A percentile compares a stretch with the other conserved stretches of the same genome.
phyloP scores from a whole-genome alignment of 2,888 invertebrate genomes.

The Harpalus rufipes region DNA sequence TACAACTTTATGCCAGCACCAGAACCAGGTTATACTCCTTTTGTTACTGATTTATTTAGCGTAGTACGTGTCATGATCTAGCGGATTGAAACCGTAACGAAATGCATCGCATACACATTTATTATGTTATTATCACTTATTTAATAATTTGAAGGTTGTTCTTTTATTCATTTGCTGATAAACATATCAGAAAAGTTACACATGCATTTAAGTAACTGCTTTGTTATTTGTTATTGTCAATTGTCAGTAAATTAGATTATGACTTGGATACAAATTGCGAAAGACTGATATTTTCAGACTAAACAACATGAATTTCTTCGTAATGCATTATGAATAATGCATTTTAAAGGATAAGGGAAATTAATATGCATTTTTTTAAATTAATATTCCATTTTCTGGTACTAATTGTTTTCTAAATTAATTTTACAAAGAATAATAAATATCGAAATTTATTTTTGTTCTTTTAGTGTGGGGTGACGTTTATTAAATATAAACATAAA shows the following conservation, averaged over 20 bases:
- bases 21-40: slow-evolving; percentile 26
- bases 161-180: slow-evolving; percentile 40
- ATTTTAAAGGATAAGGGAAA: too few relatives aligned
- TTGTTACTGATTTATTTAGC: not conserved
- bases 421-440: too few relatives aligned
- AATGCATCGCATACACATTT: slow-evolving; percentile 20
- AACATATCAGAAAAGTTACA: slow-evolving; percentile 18
- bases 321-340: too few relatives aligned
- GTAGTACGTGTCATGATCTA: slow-evolving; percentile 9
- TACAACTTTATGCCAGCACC: slow-evolving; percentile 17
- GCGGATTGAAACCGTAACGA: slow-evolving; percentile 26
- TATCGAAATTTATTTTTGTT: too few relatives aligned
- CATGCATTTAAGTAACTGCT: not conserved
- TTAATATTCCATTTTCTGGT: too few relatives aligned
- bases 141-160: slow-evolving; percentile 38
- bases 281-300: not conserved
- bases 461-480: too few relatives aligned
- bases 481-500: too few relatives aligned
- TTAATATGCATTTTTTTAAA: too few relatives aligned
- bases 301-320: not conserved
- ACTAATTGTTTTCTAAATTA: too few relatives aligned
- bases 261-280: not conserved
- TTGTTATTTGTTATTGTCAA: slow-evolving; percentile 4
- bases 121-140: slow-evolving; percentile 41
- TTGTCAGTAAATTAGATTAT: not conserved